A percentile compares a stretch with the other conserved stretches of the same genome.
Evolutionary conservation across 2,888 invertebrate species (phyloP).

Genomic region (Carcina quercana): DNA sequence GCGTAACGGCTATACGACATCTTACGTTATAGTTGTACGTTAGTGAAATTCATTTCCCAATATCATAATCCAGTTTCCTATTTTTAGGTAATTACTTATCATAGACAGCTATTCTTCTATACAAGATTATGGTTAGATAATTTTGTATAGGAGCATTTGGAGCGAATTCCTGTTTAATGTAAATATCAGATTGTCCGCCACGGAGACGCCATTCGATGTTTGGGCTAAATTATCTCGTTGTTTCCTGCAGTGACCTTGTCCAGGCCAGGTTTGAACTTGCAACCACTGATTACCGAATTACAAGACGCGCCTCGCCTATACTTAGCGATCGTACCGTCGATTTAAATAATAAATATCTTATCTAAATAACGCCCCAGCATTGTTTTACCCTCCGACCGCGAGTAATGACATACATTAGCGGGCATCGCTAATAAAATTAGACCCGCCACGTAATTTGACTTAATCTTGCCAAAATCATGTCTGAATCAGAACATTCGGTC

Average conservation of each 20-base stretch:
- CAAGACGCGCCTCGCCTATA: slow-evolving; percentile 59
- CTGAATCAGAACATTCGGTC: slow-evolving; percentile 51
- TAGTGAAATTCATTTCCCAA: no score
- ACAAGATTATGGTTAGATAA: no score
- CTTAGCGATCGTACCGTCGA: slow-evolving; percentile 51
- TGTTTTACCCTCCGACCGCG: slow-evolving; percentile 50
- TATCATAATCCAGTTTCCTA: no score
- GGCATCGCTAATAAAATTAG: slow-evolving; percentile 69
- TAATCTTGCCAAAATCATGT: slow-evolving; percentile 60
- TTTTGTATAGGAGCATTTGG: no score
- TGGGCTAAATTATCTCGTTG: slow-evolving; percentile 49
- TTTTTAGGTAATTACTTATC: no score
- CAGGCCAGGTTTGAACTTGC: slow-evolving; percentile 37
- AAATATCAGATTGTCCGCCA: slow-evolving; percentile 17
- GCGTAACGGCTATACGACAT: no score
- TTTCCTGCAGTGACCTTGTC: slow-evolving; percentile 51
- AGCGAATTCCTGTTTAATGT: no score
- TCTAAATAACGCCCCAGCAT: slow-evolving; percentile 67
- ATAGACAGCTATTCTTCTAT: no score
- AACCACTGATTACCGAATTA: slow-evolving; percentile 72
- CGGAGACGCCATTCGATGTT: slow-evolving; percentile 31
- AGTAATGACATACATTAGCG: slow-evolving; percentile 64
- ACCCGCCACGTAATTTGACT: slow-evolving; percentile 54
- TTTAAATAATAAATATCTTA: slow-evolving; percentile 74
- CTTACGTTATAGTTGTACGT: no score